Base-by-base conservation (phyloP, 2,797 vertebrate genomes). In the Cetoscarus ocellatus region DNA sequence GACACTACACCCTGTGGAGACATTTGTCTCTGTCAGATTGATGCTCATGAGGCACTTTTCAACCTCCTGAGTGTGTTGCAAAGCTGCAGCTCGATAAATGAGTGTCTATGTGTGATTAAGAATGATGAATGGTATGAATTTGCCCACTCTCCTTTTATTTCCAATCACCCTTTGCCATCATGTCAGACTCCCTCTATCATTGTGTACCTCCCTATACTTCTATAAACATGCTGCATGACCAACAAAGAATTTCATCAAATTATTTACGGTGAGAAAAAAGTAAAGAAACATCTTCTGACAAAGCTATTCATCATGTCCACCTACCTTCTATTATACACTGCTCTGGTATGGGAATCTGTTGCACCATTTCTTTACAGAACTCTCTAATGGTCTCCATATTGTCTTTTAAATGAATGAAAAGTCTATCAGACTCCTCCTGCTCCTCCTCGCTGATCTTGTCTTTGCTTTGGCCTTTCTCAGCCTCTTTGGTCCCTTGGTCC, bases 241-340 rank as follows among this genome's bases (percentile, higher is more conserved):
- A 12, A 39, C 11, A 13, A 44, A 61, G 27, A 27, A 27, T 27
- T 27, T 27, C 27, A 27, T 27, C 27, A 27, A 27, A 27, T 27
- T 27, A 27, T 27, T 27, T 2, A 27, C 27, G 4, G 27, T 27
- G n/a, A n/a, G n/a, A n/a, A n/a, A n/a, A n/a, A n/a, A n/a, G 27
- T 27, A 48, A 61, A 43, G n/a, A 36, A 49, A 11, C 44, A 42
- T 49, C 17, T 38, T 14, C 62, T 39, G 45, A 49, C 43, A 43
- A 52, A 74, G 38, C 8, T 3, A 17, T 48, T 50, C 14, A 12
- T 79, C 42, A 17, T 42, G 47, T 56, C 45, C n/a, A 51, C 47
- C 85, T 94, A 99, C 98, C 97, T 97, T 99, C 96, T 50, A 99
- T 95, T 56, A 94, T 79, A 77, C 97, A 98, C 55, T 97, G 96